Conservation (phyloP, 2,888 invertebrate genomes). For the Hecatera dysodea region DNA sequence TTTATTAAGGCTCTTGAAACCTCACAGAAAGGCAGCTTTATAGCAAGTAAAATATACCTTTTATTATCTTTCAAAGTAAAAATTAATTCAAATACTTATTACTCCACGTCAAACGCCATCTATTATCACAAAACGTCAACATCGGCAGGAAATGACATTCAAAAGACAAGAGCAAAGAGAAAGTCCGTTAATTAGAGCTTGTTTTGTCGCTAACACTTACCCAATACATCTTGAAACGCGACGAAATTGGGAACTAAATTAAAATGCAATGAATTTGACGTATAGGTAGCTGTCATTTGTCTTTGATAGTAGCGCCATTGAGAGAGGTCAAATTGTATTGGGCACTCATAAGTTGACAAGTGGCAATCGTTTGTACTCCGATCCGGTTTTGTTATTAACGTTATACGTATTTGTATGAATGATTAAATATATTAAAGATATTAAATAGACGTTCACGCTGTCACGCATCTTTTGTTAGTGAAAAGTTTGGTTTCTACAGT, state of each 20-base stretch:
- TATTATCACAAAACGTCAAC: slow-evolving; percentile 44
- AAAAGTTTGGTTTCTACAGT: slow-evolving; percentile 28
- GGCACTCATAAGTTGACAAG: slow-evolving; percentile 47
- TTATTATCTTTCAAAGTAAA: not conserved
- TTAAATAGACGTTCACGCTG: slow-evolving; percentile 44
- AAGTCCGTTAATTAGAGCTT: slow-evolving; percentile 62
- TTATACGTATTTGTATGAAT: slow-evolving; percentile 48
- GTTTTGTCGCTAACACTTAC: slow-evolving; percentile 18
- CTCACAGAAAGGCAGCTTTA: not conserved
- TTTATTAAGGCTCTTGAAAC: no score
- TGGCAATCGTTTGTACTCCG: slow-evolving; percentile 34
- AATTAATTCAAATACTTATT: not conserved
- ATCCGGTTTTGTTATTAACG: slow-evolving; percentile 40
- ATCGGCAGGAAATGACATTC: slow-evolving; percentile 52
- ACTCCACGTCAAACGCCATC: slow-evolving; percentile 29
- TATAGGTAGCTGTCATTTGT: not conserved
- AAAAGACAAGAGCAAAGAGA: slow-evolving; percentile 62
- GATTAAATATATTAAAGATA: slow-evolving; percentile 43
- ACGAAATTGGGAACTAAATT: slow-evolving; percentile 4
- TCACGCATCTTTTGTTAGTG: slow-evolving; percentile 32
- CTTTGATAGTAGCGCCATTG: slow-evolving; percentile 2
- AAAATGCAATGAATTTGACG: slow-evolving; percentile 5
- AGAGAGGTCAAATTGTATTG: slow-evolving; percentile 13
- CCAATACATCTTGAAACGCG: slow-evolving; percentile 27
- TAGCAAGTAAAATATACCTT: not conserved